A percentile compares a stretch with the other conserved stretches of the same genome.
phyloP scores from a whole-genome alignment of 2,113 vertebrate genomes.

The Cebus imitator region DNA sequence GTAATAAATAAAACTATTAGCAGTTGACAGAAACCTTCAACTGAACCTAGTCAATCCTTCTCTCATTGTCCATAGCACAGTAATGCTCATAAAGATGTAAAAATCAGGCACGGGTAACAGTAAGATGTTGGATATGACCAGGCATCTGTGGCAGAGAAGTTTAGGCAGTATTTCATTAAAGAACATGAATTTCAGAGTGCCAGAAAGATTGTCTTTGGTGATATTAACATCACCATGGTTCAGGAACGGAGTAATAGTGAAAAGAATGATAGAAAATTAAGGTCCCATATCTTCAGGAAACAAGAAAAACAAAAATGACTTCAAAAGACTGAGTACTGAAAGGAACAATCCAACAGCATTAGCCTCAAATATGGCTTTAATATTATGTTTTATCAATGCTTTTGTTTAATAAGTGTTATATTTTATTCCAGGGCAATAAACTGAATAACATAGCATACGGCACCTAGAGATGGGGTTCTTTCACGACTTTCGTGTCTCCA shows the following conservation, averaged over 20 bases:
- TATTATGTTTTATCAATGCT: not conserved
- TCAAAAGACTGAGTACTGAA: not conserved
- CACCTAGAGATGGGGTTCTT: not conserved
- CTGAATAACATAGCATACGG: not conserved
- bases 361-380: not conserved
- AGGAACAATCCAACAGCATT: not conserved
- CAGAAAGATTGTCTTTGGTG: not conserved
- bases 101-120: not conserved
- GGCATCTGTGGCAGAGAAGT: not conserved
- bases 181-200: not conserved
- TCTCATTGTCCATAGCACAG: not conserved
- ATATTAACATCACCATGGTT: not conserved
- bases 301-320: not conserved
- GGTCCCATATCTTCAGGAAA: not conserved
- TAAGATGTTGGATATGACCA: not conserved
- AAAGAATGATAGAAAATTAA: not conserved
- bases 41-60: not conserved
- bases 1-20: not conserved
- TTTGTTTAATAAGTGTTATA: not conserved
- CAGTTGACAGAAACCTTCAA: not conserved
- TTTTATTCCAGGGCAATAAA: not conserved
- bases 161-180: not conserved
- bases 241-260: not conserved
- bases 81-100: not conserved
- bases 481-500: not conserved